Conservation (phyloP, 2,797 vertebrate species). For the Syndactyla subalaris region DNA sequence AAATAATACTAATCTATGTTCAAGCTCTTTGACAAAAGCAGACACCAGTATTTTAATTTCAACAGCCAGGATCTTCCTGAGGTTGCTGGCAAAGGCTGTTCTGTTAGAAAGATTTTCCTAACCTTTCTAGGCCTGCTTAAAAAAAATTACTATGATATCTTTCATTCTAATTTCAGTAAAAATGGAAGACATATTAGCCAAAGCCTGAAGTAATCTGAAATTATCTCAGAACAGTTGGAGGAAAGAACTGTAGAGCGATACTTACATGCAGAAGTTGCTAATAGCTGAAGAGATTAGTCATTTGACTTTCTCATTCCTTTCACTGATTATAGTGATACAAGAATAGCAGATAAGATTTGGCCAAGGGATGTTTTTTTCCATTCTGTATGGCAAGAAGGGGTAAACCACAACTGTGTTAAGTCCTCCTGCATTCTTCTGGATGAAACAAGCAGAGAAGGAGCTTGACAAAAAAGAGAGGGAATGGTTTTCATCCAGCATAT, state of each 20-base stretch:
- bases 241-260: conserved; percentile 48
- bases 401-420: neutral
- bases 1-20: neutral
- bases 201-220: conserved; percentile 59
- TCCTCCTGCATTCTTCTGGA: neutral
- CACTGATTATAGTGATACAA: conserved; percentile 35
- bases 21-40: conserved; percentile 1
- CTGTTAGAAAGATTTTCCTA: conserved; percentile 19
- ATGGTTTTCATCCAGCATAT: neutral
- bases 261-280: conserved; percentile 53
- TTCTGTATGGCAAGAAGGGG: conserved; percentile 15
- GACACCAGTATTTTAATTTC: neutral
- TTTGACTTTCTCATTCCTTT: conserved; percentile 50
- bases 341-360: conserved; percentile 35
- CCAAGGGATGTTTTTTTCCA: neutral
- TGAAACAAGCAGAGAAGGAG: neutral
- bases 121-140: neutral
- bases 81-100: conserved; percentile 9
- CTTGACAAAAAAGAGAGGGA: neutral
- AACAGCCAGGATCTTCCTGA: conserved; percentile 22
- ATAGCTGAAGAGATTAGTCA: conserved; percentile 62
- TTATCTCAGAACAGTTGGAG: conserved; percentile 56
- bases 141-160: conserved; percentile 23
- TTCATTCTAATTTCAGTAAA: conserved; percentile 46
- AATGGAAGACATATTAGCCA: conserved; percentile 39